Evolutionary conservation across 2,888 invertebrate species (phyloP).

Genomic region (Iphiclides podalirius): DNA sequence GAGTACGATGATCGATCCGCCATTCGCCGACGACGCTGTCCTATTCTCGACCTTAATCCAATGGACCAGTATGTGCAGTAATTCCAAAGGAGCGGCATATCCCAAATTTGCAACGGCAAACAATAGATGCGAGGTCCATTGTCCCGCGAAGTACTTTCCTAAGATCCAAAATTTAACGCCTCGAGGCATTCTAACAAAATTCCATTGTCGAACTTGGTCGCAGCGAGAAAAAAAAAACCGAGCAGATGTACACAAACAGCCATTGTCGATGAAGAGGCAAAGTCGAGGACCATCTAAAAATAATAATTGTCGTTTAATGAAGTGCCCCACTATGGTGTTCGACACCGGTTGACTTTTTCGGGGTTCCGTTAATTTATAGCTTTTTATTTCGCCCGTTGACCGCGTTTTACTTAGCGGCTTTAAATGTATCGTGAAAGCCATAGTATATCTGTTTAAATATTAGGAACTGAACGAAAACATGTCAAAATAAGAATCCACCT

Average conservation of each 20-base stretch:
- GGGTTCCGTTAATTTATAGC: constrained; percentile 15
- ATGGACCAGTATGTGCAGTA: neutral
- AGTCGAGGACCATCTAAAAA: constrained; percentile 52
- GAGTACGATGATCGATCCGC: constrained; percentile 5
- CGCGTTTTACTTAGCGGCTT: too few species aligned
- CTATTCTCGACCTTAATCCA: neutral
- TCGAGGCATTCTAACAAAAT: constrained; percentile 41
- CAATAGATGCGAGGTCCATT: constrained; percentile 44
- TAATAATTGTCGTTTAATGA: constrained; percentile 70
- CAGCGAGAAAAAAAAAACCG: constrained; percentile 38
- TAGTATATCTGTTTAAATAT: too few species aligned
- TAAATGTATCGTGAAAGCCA: too few species aligned
- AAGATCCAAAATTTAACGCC: constrained; percentile 65
- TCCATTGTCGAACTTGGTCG: constrained; percentile 39
- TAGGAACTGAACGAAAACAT: too few species aligned
- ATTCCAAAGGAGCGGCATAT: neutral
- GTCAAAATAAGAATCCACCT: too few species aligned
- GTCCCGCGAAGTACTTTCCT: constrained; percentile 34
- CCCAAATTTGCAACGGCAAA: constrained; percentile 24
- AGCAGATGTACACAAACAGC: constrained; percentile 60
- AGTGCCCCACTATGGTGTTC: constrained; percentile 42
- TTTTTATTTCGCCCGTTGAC: too few species aligned
- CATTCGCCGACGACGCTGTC: neutral
- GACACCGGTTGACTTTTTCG: constrained; percentile 30
- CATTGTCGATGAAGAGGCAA: constrained; percentile 46